Conservation (phyloP, 2,113 vertebrate genomes). For the Hypomesus transpacificus region DNA sequence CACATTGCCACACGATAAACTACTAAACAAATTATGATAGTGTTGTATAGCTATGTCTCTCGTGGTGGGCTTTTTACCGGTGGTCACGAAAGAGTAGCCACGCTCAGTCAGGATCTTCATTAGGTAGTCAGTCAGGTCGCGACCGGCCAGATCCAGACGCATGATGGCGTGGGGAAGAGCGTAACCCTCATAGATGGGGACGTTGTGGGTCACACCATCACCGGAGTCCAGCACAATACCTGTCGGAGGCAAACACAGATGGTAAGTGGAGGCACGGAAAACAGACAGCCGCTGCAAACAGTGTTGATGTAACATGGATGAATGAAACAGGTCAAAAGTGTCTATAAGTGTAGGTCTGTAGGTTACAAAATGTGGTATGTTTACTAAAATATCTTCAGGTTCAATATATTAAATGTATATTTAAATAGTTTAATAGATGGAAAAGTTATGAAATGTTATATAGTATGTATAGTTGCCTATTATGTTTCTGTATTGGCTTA, state of each 20-base stretch:
- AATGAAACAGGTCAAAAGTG: neutral
- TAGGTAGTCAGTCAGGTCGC: constrained; percentile 98
- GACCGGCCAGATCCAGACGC: constrained; percentile 95
- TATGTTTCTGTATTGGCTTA: neutral
- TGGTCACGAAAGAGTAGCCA: constrained; percentile 97
- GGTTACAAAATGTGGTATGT: neutral
- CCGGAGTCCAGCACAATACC: constrained; percentile 98
- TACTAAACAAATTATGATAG: no score
- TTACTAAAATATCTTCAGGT: neutral
- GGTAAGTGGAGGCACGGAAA: neutral
- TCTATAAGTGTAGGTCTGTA: neutral
- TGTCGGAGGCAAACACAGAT: constrained; percentile 43
- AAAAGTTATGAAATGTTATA: neutral
- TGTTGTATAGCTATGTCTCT: neutral
- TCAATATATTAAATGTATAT: neutral
- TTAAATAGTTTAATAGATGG: neutral
- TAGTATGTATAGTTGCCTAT: neutral
- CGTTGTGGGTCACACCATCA: constrained; percentile 97
- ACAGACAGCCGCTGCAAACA: constrained; percentile 4
- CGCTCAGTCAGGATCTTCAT: constrained; percentile 99
- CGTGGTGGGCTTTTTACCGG: constrained; percentile 71
- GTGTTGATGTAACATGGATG: neutral
- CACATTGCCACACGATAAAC: neutral
- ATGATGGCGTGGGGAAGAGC: constrained; percentile 97
- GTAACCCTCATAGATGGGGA: constrained; percentile 97